Evolutionary conservation across 2,888 invertebrate species (phyloP).

Genomic region (Buathra laborator): DNA sequence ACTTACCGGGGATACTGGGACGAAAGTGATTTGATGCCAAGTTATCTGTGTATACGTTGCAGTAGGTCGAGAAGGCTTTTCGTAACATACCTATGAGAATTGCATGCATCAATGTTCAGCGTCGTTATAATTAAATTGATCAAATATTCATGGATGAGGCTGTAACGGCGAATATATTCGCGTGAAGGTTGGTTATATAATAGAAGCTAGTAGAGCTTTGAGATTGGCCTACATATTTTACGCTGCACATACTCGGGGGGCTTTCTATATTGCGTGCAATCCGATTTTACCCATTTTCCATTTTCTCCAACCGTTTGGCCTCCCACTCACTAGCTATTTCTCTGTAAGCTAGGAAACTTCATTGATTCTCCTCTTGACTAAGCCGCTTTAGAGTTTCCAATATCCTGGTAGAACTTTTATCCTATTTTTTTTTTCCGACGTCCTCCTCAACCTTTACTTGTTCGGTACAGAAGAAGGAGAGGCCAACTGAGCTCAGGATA

Average conservation of each 20-base stretch:
- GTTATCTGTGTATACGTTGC: slow-evolving; percentile 32
- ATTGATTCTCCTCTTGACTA: slow-evolving; percentile 64
- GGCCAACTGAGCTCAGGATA: slow-evolving; percentile 31
- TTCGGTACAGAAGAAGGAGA: slow-evolving; percentile 16
- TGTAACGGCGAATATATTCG: slow-evolving; percentile 37
- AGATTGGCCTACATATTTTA: slow-evolving; percentile 41
- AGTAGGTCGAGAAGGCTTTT: slow-evolving; percentile 14
- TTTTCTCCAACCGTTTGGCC: slow-evolving; percentile 20
- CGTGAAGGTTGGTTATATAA: background rate
- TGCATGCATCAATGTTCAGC: slow-evolving; percentile 35
- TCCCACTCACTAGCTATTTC: background rate
- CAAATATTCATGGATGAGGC: slow-evolving; percentile 28
- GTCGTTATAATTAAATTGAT: slow-evolving; percentile 44
- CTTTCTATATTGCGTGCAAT: slow-evolving; percentile 20
- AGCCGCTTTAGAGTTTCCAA: slow-evolving; percentile 67
- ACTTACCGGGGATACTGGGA: slow-evolving; percentile 62
- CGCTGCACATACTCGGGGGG: background rate
- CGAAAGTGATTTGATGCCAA: slow-evolving; percentile 69
- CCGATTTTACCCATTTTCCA: slow-evolving; percentile 44
- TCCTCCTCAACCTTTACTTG: slow-evolving; percentile 10
- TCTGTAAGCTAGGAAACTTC: slow-evolving; percentile 34
- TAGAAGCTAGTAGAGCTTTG: background rate
- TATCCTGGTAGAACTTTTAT: slow-evolving; percentile 56
- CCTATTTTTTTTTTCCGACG: slow-evolving; percentile 28
- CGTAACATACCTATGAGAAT: slow-evolving; percentile 6